Conservation (phyloP, 2,797 vertebrate species). For the Arctocebus calabarensis region DNA sequence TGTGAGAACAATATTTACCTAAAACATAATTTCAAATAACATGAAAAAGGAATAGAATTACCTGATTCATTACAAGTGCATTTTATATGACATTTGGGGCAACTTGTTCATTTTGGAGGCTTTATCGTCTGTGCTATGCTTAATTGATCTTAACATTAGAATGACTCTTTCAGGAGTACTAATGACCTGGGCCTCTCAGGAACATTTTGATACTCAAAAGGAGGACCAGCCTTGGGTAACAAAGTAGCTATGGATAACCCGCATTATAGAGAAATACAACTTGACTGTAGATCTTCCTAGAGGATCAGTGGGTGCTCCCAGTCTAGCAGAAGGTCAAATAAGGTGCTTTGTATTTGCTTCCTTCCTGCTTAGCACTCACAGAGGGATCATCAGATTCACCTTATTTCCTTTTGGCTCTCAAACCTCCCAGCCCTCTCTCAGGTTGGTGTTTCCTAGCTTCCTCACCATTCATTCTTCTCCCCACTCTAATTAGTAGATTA, state of each 20-base stretch:
- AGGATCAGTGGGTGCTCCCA: neutral
- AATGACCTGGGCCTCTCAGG: neutral
- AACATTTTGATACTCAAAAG: neutral
- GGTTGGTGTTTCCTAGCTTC: conserved; percentile 54
- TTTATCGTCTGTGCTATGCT: conserved; percentile 14
- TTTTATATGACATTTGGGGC: too few relatives aligned
- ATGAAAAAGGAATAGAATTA: conserved; percentile 2
- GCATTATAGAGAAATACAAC: neutral
- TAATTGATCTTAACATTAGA: conserved; percentile 52
- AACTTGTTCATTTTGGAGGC: neutral
- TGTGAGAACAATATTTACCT: neutral
- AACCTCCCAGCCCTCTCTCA: neutral
- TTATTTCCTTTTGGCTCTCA: conserved; percentile 50
- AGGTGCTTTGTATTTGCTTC: conserved; percentile 30
- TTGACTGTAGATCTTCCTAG: neutral
- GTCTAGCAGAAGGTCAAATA: neutral
- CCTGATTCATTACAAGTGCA: neutral
- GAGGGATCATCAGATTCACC: neutral
- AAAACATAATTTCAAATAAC: conserved; percentile 54
- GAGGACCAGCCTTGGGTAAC: neutral
- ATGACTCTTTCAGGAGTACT: neutral
- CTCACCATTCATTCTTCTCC: neutral
- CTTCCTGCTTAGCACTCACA: neutral
- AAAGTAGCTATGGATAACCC: neutral
- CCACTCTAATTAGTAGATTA: conserved; percentile 71